Base-by-base conservation (phyloP, 2,888 invertebrate genomes). In the Hypena proboscidalis region DNA sequence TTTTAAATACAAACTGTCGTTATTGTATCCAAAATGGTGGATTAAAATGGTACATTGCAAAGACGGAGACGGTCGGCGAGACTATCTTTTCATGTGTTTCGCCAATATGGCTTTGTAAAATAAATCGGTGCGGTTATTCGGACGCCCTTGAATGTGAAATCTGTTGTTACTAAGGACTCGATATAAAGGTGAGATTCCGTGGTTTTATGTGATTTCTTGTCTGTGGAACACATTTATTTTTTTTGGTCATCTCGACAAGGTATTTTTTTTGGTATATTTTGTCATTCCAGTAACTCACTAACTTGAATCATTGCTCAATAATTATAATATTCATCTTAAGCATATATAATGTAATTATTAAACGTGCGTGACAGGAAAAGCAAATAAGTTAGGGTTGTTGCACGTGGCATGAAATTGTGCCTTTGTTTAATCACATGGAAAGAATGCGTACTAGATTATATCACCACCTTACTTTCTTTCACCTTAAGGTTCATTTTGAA, bases 71-170 rank as follows among this genome's bases (percentile, higher is more conserved):
- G 83, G 83, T 31, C 55, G 76, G 26, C 68, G 61, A 2, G 69
- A 75, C 58, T 70, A 62, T 49, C 56, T 67, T 7, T 59, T 69
- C 4, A 73, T 71, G 67, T 74, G 73, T 74, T 86, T 90, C 89
- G 90, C 90, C 90, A 90, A 86, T 72, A 90, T 77, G 90, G 90
- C 90, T 61, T 50, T 61, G 64, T 74, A 66, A 41, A 56, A 55
- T 17, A 68, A 59, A 74, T 43, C 53, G 51, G 56, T 61, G 58
- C 48, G 51, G 20, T 20, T 45, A 71, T 63, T 72, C 71, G 74
- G 74, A 71, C 59, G 67, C 58, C 63, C 64, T 61, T 51, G 57
- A 56, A 59, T 63, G 64, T 58, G 57, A 31, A 35, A 44, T 58
- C 39, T 60, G 63, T n/a, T 62, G 60, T 52, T 65, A 57, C 59